Evolutionary conservation across 1,140 invertebrate species (phyloP).

Genomic region (Coptotermes formosanus): DNA sequence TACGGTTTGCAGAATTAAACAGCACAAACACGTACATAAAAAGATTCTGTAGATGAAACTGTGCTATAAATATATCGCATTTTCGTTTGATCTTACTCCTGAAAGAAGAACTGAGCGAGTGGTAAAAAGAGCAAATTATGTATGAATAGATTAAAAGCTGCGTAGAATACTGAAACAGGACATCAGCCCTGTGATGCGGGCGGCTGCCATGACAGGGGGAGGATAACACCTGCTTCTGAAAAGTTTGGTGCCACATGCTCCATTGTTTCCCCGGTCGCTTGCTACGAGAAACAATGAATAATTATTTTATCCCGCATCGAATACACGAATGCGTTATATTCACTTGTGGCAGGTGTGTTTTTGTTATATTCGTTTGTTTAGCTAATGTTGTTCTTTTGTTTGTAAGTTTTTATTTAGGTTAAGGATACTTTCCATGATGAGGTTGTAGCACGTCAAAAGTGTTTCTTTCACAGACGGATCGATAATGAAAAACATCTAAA

Average conservation of each 20-base stretch:
- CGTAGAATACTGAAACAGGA: not conserved
- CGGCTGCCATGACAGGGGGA: conserved; percentile 10
- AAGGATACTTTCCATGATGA: not conserved
- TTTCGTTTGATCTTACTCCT: not conserved
- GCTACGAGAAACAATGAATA: conserved; percentile 12
- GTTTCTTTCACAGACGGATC: not conserved
- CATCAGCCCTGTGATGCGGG: conserved; percentile 7
- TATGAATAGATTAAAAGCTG: conserved; percentile 4
- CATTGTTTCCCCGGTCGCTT: not conserved
- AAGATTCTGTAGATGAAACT: not conserved
- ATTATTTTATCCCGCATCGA: conserved; percentile 12
- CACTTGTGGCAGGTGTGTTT: not conserved
- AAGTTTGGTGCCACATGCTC: not conserved
- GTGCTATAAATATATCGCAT: not conserved
- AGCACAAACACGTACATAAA: not conserved
- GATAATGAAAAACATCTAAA: no score
- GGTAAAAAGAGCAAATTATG: not conserved
- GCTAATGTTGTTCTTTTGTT: not conserved
- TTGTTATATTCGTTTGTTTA: not conserved
- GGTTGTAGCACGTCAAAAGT: not conserved
- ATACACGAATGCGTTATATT: not conserved
- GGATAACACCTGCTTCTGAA: not conserved
- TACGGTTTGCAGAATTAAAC: no score
- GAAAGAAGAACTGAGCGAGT: not conserved
- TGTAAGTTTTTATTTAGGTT: not conserved